Conservation (phyloP, 2,888 invertebrate genomes). For the Drosophila tripunctata region DNA sequence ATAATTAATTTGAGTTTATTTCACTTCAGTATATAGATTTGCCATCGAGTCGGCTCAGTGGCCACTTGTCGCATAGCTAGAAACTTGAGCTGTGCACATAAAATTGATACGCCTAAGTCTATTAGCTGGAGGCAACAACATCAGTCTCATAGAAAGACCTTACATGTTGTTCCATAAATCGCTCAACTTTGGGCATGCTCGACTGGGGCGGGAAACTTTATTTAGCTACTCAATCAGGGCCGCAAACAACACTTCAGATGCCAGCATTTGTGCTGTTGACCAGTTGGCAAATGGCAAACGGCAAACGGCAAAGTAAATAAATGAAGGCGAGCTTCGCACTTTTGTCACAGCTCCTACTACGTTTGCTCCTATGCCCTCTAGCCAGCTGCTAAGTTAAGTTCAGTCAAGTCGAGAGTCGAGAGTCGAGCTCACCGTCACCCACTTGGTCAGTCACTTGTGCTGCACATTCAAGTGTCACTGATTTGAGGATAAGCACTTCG, state of each 20-base stretch:
- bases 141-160: constrained; percentile 20
- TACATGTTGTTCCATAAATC: constrained; percentile 53
- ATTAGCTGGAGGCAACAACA: constrained; percentile 27
- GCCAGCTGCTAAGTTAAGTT: background rate
- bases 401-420: constrained; percentile 5
- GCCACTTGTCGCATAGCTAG: constrained; percentile 25
- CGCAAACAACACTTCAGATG: constrained; percentile 71
- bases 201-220: constrained; percentile 55
- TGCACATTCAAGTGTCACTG: constrained; percentile 82
- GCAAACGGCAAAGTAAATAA: constrained; percentile 65
- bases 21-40: constrained; percentile 30
- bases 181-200: constrained; percentile 19
- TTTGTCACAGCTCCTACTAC: constrained; percentile 48
- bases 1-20: constrained; percentile 43
- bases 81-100: constrained; percentile 19
- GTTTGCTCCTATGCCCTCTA: constrained; percentile 1
- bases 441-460: constrained; percentile 78
- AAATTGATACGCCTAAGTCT: constrained; percentile 60
- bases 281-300: constrained; percentile 42
- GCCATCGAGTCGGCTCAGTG: constrained; percentile 3
- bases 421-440: constrained; percentile 53
- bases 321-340: constrained; percentile 71
- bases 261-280: constrained; percentile 48
- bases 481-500: constrained; percentile 80
- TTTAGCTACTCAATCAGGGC: constrained; percentile 77